Base-by-base conservation (phyloP, 2,888 invertebrate species). In the Notocelia uddmanniana region DNA sequence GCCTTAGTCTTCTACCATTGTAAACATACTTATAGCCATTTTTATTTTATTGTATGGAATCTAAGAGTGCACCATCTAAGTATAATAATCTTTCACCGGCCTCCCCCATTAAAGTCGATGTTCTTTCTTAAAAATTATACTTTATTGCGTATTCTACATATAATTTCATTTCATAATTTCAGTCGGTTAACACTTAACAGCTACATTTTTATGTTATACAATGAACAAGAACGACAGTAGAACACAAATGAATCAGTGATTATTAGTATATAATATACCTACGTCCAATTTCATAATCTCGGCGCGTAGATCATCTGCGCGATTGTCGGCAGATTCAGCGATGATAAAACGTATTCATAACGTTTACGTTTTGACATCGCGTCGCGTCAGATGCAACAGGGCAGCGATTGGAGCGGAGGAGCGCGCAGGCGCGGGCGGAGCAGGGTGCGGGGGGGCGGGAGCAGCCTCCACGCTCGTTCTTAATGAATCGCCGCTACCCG, bases 401-500 rank as follows among this genome's bases (percentile, higher is more conserved):
- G 88, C 90, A 82, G 85, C 86, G 83, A 89, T 88, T 89, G 89
- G 89, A 83, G 87, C 85, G 85, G 79, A 77, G 80, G 76, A 66
- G 75, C 77, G 85, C 86, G 84, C 91, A 86, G 87, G 91, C 91
- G 91, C 83, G 77, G 74, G 73, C 54, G 77, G 68, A 48, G 57
- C 62, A 60, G 82, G 83, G 85, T 87, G 85, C 82, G 80, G 80
- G 81, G 82, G 80, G 83, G 82, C 83, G 84, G 80, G 81, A 87
- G 84, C 91, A 91, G 92, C 90, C 85, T 91, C 91, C 92, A 90
- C 82, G 91, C 86, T 88, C 85, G 86, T 86, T 87, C 86, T 89
- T 92, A 92, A 92, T 92, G 92, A 93, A 91, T 88, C 92, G 92
- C 87, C 90, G 92, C 90, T 90, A 88, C 86, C 90, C 91, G 91